Conservation (phyloP, 2,113 vertebrate species). For the Diadophis punctatus region DNA sequence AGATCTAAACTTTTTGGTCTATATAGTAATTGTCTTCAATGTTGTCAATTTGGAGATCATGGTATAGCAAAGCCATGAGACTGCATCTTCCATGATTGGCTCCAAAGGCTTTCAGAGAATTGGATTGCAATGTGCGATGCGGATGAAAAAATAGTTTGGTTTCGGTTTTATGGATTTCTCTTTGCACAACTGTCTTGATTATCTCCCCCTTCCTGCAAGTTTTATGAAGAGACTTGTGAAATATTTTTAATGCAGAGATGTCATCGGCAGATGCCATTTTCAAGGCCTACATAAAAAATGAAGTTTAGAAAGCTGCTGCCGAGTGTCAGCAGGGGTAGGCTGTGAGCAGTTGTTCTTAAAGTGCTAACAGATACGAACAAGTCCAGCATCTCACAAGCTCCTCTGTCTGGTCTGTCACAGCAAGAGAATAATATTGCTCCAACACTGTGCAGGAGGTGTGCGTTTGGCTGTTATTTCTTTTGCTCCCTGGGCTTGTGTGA, state of each 20-base stretch:
- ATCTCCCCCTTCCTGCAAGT: not conserved
- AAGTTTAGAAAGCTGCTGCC: conserved; percentile 4
- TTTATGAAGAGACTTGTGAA: not conserved
- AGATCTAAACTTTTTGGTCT: not conserved
- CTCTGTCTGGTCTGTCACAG: not conserved
- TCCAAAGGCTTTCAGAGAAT: not conserved
- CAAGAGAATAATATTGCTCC: not conserved
- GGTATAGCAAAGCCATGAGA: not conserved
- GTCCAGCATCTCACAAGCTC: not conserved
- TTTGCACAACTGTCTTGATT: not conserved
- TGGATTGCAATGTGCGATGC: not conserved
- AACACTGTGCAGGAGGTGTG: not conserved
- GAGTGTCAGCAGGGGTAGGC: not conserved
- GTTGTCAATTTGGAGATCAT: not conserved
- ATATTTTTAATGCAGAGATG: not conserved
- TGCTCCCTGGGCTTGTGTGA: not conserved
- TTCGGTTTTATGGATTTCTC: not conserved
- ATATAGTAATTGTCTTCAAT: not conserved
- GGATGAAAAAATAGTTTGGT: not conserved
- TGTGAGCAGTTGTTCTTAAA: not conserved
- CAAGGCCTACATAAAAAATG: not conserved
- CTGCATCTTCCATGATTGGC: not conserved
- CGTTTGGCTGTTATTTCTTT: not conserved
- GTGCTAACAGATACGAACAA: not conserved
- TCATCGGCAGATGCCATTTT: not conserved